Conservation (phyloP, 2,888 invertebrate species). For the Mesochorus sp. region DNA sequence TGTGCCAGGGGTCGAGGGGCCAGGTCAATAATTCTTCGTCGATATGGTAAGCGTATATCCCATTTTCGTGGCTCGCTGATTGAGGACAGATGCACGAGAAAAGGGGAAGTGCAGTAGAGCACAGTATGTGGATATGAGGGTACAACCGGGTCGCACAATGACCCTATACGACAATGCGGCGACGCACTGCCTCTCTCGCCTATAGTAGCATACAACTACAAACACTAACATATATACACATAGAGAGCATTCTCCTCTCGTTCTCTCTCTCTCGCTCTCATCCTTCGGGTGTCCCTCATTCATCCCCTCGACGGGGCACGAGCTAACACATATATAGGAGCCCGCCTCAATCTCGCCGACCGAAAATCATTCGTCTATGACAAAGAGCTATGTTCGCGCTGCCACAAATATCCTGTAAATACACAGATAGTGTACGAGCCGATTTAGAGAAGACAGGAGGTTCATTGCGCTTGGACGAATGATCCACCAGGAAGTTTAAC, state of each 20-base stretch:
- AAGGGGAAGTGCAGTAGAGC: slow-evolving; percentile 74
- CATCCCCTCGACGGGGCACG: slow-evolving; percentile 48
- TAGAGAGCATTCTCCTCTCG: slow-evolving; percentile 27
- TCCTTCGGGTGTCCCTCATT: slow-evolving; percentile 33
- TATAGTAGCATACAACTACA: slow-evolving; percentile 23
- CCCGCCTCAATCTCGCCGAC: slow-evolving; percentile 66
- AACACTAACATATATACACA: slow-evolving; percentile 20
- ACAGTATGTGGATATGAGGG: slow-evolving; percentile 74
- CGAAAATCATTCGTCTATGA: slow-evolving; percentile 77
- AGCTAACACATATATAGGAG: slow-evolving; percentile 19
- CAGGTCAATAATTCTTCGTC: slow-evolving; percentile 74
- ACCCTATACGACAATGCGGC: slow-evolving; percentile 73
- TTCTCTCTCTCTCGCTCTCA: slow-evolving; percentile 62
- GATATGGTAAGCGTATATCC: slow-evolving; percentile 71
- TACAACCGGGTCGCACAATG: slow-evolving; percentile 75
- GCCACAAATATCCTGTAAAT: slow-evolving; percentile 79
- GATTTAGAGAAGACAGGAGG: slow-evolving; percentile 26
- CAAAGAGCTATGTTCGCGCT: slow-evolving; percentile 79
- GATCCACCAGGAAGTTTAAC: slow-evolving; percentile 33
- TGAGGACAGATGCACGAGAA: slow-evolving; percentile 81
- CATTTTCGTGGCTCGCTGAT: slow-evolving; percentile 80
- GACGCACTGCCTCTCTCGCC: slow-evolving; percentile 71
- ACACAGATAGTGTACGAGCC: slow-evolving; percentile 50
- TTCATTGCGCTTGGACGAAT: slow-evolving; percentile 9
- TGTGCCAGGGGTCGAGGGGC: slow-evolving; percentile 40